Percentiles rank a stretch among this genome's conserved stretches.
Evolutionary conservation across 2,797 vertebrate genomes (phyloP).

Genomic region (Melanotaenia parkinsoni): DNA sequence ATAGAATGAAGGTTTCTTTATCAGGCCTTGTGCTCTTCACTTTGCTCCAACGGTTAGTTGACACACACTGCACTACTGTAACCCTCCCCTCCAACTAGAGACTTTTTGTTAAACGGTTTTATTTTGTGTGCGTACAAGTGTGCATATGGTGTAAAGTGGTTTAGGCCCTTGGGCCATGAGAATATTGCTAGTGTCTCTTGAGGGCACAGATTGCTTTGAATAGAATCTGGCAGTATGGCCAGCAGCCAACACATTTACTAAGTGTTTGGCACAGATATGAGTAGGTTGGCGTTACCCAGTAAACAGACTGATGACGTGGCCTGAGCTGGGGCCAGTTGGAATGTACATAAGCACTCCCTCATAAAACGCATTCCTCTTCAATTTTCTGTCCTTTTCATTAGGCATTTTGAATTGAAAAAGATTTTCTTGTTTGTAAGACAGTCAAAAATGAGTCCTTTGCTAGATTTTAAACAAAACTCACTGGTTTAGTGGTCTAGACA

Average conservation of each 20-base stretch:
- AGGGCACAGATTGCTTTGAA: conserved; percentile 78
- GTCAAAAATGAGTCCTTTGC: background rate
- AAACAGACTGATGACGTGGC: conserved; percentile 69
- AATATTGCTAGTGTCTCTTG: conserved; percentile 74
- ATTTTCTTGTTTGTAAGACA: conserved; percentile 10
- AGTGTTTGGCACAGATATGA: conserved; percentile 76
- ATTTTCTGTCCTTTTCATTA: conserved; percentile 35
- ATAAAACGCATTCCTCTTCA: conserved; percentile 44
- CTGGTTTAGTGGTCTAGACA: background rate
- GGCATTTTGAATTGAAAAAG: conserved; percentile 31
- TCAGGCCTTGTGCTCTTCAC: conserved; percentile 70
- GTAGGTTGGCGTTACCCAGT: conserved; percentile 55
- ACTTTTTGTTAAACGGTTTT: conserved; percentile 66
- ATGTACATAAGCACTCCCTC: conserved; percentile 28
- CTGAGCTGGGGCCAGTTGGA: conserved; percentile 66
- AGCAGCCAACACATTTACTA: conserved; percentile 77
- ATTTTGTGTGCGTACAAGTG: conserved; percentile 51
- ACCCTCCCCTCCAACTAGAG: conserved; percentile 59
- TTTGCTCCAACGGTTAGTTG: conserved; percentile 72
- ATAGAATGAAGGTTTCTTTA: conserved; percentile 35
- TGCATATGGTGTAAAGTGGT: conserved; percentile 43
- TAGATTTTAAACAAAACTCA: background rate
- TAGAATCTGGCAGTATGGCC: conserved; percentile 73
- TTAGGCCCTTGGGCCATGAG: conserved; percentile 67
- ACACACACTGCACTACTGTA: conserved; percentile 62